Conservation (phyloP, 2,888 invertebrate genomes). For the Eupithecia dodoneata region DNA sequence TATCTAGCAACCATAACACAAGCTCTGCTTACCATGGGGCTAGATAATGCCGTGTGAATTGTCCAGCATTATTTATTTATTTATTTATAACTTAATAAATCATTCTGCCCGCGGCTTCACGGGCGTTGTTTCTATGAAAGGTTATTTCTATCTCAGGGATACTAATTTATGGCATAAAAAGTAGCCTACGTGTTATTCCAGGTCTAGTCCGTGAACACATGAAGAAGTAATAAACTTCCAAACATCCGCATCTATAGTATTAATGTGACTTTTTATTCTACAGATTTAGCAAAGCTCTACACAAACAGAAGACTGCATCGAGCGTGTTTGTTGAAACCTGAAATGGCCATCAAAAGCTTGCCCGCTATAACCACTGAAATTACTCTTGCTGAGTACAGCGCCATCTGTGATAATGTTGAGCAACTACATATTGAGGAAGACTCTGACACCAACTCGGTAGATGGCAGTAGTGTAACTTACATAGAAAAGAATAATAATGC, state of each 20-base stretch:
- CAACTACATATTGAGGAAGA: slow-evolving; percentile 23
- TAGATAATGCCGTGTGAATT: no score
- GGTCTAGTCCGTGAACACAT: background rate
- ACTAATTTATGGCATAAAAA: background rate
- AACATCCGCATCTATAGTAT: background rate
- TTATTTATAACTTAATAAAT: no score
- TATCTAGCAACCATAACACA: no score
- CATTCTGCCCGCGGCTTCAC: background rate
- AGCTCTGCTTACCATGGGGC: no score
- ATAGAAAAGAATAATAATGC: slow-evolving; percentile 35
- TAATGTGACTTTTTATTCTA: slow-evolving; percentile 27
- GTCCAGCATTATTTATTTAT: no score
- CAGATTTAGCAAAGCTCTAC: slow-evolving; percentile 57
- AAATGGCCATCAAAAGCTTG: slow-evolving; percentile 46
- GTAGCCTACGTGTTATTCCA: no score
- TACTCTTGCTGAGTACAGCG: slow-evolving; percentile 50
- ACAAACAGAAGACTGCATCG: slow-evolving; percentile 55
- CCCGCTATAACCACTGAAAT: slow-evolving; percentile 47
- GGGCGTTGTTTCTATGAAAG: background rate
- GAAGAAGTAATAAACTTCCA: background rate
- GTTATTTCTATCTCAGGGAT: background rate
- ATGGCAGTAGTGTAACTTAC: slow-evolving; percentile 55
- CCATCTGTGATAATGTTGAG: slow-evolving; percentile 48
- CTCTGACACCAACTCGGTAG: slow-evolving; percentile 40
- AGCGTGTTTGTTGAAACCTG: slow-evolving; percentile 56